A percentile compares a stretch with the other conserved stretches of the same genome.
phyloP scores from a whole-genome alignment of 2,797 vertebrate genomes.

The Staurois parvus region DNA sequence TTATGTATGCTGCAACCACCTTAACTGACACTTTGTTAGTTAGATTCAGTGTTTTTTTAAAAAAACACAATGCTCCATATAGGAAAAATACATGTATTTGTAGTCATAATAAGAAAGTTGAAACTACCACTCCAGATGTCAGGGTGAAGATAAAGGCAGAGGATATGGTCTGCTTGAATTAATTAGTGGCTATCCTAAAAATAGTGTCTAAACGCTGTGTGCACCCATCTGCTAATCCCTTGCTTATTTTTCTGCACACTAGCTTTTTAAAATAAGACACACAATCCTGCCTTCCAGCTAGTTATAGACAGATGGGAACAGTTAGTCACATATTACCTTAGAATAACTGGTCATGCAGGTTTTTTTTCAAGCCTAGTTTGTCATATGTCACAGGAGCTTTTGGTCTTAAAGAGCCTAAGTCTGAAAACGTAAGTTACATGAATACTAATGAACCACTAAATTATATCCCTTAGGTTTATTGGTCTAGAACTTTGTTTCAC shows the following conservation, averaged over 20 bases:
- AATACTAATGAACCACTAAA: constrained; percentile 29
- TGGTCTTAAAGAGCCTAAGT: constrained; percentile 28
- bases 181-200: constrained; percentile 58
- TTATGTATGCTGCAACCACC: constrained; percentile 3
- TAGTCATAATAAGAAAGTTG: constrained; percentile 55
- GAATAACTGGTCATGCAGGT: constrained; percentile 32
- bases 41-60: not conserved
- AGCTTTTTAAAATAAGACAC: constrained; percentile 45
- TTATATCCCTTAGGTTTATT: constrained; percentile 32
- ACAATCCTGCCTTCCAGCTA: constrained; percentile 58
- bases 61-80: not conserved
- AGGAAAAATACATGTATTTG: constrained; percentile 20
- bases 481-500: not conserved
- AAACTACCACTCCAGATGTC: constrained; percentile 58
- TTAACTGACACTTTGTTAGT: not conserved
- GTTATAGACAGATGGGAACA: constrained; percentile 39
- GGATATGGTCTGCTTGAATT: constrained; percentile 61
- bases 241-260: constrained; percentile 41
- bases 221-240: constrained; percentile 54
- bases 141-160: constrained; percentile 49
- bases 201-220: constrained; percentile 57
- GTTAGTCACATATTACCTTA: constrained; percentile 36
- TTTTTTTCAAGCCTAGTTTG: constrained; percentile 27
- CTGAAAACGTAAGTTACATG: constrained; percentile 30
- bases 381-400: constrained; percentile 15